Conservation (phyloP, 2,888 invertebrate species). For the Drosophila melanosoma region DNA sequence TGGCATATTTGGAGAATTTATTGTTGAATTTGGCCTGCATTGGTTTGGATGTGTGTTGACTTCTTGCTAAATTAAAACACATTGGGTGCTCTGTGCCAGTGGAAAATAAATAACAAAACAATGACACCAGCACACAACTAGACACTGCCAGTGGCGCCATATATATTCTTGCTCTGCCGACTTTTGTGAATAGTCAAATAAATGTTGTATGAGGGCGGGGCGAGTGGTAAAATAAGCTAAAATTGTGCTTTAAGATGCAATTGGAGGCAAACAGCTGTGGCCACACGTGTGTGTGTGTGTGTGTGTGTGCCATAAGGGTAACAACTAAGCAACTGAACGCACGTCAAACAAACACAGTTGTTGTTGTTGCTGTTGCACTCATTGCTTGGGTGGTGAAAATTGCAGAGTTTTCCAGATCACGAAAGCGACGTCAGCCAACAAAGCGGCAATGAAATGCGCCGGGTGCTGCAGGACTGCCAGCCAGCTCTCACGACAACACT, state of each 20-base stretch:
- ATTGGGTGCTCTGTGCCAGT: constrained; percentile 1
- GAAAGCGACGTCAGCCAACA: constrained; percentile 43
- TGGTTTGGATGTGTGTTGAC: neutral
- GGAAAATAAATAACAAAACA: constrained; percentile 29
- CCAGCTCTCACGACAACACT: constrained; percentile 63
- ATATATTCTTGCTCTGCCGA: constrained; percentile 37
- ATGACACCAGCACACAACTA: constrained; percentile 15
- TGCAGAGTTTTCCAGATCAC: constrained; percentile 62
- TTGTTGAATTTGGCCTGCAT: neutral
- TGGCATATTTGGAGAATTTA: neutral
- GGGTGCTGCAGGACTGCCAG: constrained; percentile 12
- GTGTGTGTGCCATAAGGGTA: constrained; percentile 15
- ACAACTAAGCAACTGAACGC: constrained; percentile 30
- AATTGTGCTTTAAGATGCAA: constrained; percentile 44
- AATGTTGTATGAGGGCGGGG: constrained; percentile 36
- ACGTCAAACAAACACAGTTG: constrained; percentile 19
- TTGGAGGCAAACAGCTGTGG: constrained; percentile 32
- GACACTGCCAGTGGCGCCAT: constrained; percentile 25
- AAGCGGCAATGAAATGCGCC: constrained; percentile 57
- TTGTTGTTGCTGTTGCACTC: constrained; percentile 18
- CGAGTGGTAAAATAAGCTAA: constrained; percentile 12
- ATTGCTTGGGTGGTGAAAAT: constrained; percentile 50
- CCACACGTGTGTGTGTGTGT: constrained; percentile 17
- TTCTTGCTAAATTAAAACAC: constrained; percentile 12
- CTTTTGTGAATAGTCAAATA: constrained; percentile 32